phyloP scores from a whole-genome alignment of 1,140 invertebrate genomes.

The Psilanteris sp. region DNA sequence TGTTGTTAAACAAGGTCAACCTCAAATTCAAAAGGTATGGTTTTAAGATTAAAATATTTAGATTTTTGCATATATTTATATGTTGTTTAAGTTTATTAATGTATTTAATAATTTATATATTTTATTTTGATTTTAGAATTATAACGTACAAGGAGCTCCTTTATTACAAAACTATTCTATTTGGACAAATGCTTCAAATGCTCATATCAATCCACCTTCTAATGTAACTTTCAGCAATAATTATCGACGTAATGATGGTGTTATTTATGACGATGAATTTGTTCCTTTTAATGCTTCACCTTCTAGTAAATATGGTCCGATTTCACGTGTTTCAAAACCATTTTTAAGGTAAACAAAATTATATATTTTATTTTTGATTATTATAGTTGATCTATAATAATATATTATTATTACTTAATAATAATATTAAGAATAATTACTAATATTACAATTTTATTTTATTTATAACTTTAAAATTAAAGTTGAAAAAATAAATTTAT shows the following conservation, averaged over 20 bases:
- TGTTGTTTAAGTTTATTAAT: background rate
- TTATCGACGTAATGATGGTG: constrained; percentile 83
- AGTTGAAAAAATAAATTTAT: too few relatives aligned
- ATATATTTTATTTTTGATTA: too few relatives aligned
- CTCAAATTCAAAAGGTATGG: constrained; percentile 74
- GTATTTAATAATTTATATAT: constrained; percentile 1
- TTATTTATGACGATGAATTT: constrained; percentile 86
- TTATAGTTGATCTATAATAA: too few relatives aligned
- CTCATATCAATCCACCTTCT: constrained; percentile 71
- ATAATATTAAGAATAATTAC: too few relatives aligned
- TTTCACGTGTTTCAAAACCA: constrained; percentile 84
- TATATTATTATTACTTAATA: too few relatives aligned
- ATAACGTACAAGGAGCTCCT: constrained; percentile 73
- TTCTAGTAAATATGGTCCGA: constrained; percentile 89
- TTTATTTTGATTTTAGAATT: constrained; percentile 67
- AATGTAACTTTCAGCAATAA: constrained; percentile 78
- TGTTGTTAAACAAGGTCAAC: constrained; percentile 80
- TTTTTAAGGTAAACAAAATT: constrained; percentile 70
- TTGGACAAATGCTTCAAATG: constrained; percentile 75
- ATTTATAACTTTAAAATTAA: too few relatives aligned
- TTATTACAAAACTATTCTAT: constrained; percentile 76
- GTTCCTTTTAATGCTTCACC: constrained; percentile 87
- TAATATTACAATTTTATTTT: too few relatives aligned
- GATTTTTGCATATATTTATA: too few relatives aligned
- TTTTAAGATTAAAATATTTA: background rate